Base-by-base conservation (phyloP, 2,113 vertebrate species). In the Thomomys bottae region DNA sequence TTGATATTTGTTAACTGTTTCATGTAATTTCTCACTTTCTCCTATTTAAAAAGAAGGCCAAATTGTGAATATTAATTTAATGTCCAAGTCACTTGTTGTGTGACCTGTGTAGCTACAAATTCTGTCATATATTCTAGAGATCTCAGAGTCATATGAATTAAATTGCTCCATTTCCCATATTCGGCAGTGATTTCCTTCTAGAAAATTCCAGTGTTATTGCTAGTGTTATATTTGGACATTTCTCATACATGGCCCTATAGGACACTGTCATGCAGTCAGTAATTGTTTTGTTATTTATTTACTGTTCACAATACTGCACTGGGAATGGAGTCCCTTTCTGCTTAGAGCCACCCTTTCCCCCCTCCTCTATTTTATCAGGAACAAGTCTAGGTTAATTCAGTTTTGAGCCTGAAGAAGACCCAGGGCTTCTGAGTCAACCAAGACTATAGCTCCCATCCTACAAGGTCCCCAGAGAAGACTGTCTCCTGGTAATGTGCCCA, bases 181-280 rank as follows among this genome's bases (percentile, higher is more conserved):
- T 32, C 73, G 49, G 76, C 34, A 68, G 49, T 77, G 49, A 32
- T 91, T 90, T 82, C 3, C 23, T 21, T 30, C 49, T 72, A 54
- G 2, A 81, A 88, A 76, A 70, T 32, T 57, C 76, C 38, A 64
- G 45, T 57, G 20, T 1, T 59, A 61, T 91, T 42, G 49, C 66
- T 73, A 77, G 77, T 72, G 34, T 18, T 78, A 76, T 70, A 66
- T 61, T 89, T 94, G 45, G 84, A 67, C 85, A 83, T 82, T 61
- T 21, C 36, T 75, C 57, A 88, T 8, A 85, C 80, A 76, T 88
- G 36, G 54, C 4, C 66, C 61, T 86, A 80, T 71, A 85, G 84
- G 80, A 71, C 15, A 94, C 40, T 64, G 40, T 28, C 64, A n/a
- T 82, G 20, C 15, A 79, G 45, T 40, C 24, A 32, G 24, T 71